Conservation (phyloP, 2,797 vertebrate species). For the Amniataba percoides region DNA sequence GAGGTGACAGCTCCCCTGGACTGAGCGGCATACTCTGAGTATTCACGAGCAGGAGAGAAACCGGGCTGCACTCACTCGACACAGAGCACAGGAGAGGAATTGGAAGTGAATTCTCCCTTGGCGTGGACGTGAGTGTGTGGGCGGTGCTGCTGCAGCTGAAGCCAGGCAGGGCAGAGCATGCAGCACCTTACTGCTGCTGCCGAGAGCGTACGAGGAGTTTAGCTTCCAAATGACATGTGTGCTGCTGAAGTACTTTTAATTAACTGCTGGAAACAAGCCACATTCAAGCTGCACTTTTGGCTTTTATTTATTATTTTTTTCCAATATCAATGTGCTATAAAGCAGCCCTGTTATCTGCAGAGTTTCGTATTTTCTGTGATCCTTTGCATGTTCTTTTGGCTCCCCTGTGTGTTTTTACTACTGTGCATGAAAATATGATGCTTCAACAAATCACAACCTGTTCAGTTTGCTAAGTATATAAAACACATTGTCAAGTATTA, state of each 20-base stretch:
- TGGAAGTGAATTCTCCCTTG: conserved; percentile 31
- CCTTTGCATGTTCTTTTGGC: background rate
- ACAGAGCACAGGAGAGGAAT: conserved; percentile 20
- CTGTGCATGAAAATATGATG: background rate
- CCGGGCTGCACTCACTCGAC: background rate
- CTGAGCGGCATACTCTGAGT: conserved; percentile 35
- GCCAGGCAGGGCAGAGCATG: conserved; percentile 23
- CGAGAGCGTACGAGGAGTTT: background rate
- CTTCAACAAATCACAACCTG: background rate
- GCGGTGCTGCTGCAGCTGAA: conserved; percentile 30
- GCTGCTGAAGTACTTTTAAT: conserved; percentile 33
- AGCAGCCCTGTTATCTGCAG: background rate
- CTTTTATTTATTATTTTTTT: background rate
- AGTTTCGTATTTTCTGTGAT: background rate
- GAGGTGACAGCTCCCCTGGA: conserved; percentile 44
- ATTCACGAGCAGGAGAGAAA: conserved; percentile 23
- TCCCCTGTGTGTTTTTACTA: background rate
- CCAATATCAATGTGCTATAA: background rate
- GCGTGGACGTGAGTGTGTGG: conserved; percentile 35
- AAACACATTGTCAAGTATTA: background rate
- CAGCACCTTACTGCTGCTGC: conserved; percentile 27
- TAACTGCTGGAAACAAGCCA: conserved; percentile 17
- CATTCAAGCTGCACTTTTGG: too few relatives aligned
- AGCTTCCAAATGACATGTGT: conserved; percentile 24
- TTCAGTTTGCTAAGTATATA: background rate